These are phyloP conservation scores for Plotosus lineatus DNA, from an alignment of 2,113 vertebrate species.

Conservation along the genomic window DNA sequence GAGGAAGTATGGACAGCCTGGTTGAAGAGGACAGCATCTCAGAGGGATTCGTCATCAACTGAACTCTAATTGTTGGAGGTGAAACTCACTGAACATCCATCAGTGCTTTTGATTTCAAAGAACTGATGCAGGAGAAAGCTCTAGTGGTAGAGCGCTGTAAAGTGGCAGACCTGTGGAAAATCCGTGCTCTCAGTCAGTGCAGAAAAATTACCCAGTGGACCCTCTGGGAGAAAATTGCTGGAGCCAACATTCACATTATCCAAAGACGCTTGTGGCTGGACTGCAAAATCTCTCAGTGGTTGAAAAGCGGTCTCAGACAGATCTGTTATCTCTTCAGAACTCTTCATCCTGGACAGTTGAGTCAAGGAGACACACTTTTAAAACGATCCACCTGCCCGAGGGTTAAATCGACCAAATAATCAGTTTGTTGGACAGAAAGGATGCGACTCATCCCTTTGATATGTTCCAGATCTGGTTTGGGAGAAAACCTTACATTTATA, in stretches of 20 bases:
- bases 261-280: not conserved
- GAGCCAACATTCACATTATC: not conserved
- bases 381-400: not conserved
- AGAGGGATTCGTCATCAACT: not conserved
- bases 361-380: not conserved
- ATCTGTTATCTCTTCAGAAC: not conserved
- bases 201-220: not conserved
- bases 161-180: not conserved
- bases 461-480: not conserved
- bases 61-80: not conserved
- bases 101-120: not conserved
- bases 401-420: not conserved
- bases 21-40: not conserved
- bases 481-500: too few relatives aligned
- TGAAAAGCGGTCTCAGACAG: not conserved
- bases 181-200: not conserved
- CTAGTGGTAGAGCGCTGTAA: not conserved
- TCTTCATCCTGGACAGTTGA: not conserved
- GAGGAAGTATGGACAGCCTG: not conserved
- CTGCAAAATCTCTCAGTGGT: not conserved
- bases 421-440: not conserved
- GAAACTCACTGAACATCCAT: not conserved
- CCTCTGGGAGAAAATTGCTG: not conserved
- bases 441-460: not conserved
- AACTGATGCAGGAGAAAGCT: not conserved